A percentile compares a stretch with the other conserved stretches of the same genome.
Conservation (phyloP, 2,113 vertebrate species). For the Planiliza haematocheilus region DNA sequence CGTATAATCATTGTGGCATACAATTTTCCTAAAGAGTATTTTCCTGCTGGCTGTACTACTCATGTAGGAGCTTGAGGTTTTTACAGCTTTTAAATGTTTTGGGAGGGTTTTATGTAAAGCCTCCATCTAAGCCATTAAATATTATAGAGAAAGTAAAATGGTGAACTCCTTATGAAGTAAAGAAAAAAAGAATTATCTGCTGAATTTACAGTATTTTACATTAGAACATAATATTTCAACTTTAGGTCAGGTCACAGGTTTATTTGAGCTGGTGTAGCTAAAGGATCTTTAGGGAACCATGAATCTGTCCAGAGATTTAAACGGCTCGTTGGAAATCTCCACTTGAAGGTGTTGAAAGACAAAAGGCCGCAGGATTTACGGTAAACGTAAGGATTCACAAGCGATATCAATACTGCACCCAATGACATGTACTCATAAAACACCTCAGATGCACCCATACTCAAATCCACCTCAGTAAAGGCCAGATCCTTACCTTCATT, state of each 20-base stretch:
- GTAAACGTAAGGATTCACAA: too few species aligned
- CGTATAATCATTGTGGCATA: constrained; percentile 1
- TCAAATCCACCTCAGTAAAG: too few species aligned
- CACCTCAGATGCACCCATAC: too few species aligned
- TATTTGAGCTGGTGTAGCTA: not conserved
- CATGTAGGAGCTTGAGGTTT: constrained; percentile 30
- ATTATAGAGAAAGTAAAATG: constrained; percentile 14
- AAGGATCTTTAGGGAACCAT: not conserved
- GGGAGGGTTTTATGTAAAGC: constrained; percentile 45
- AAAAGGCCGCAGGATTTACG: too few species aligned
- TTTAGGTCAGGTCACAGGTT: too few species aligned
- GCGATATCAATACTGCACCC: too few species aligned
- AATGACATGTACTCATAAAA: too few species aligned
- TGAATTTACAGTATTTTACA: too few species aligned
- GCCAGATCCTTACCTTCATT: too few species aligned
- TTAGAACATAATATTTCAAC: not conserved
- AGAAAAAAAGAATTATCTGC: too few species aligned
- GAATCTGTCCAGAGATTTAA: not conserved
- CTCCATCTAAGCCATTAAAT: constrained; percentile 26
- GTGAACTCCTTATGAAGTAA: constrained; percentile 4
- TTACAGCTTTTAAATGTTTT: constrained; percentile 34
- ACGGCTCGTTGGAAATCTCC: fast-evolving
- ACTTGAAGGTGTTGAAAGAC: too few species aligned
- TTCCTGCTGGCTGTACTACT: constrained; percentile 22
- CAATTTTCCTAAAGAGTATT: constrained; percentile 8